Percentiles rank a stretch among this genome's conserved stretches.
These are phyloP conservation scores for Aegotheles bennettii DNA, from an alignment of 2,113 vertebrate species.

Conservation along the genomic window DNA sequence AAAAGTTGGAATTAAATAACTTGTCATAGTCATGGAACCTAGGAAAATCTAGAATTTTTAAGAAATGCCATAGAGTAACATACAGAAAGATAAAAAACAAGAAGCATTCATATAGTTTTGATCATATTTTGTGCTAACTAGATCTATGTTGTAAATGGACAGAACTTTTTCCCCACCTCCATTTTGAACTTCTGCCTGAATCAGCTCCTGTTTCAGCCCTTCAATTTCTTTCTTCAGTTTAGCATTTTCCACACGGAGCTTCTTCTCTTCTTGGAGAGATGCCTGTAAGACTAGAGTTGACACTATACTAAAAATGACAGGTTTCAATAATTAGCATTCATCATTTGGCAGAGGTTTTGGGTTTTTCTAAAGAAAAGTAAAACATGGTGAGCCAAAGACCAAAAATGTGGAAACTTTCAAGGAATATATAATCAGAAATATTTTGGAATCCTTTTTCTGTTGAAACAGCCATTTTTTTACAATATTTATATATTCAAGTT, in stretches of 20 bases:
- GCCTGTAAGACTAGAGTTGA: constrained; percentile 83
- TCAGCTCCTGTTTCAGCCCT: constrained; percentile 85
- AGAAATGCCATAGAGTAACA: not conserved
- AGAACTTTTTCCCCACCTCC: constrained; percentile 76
- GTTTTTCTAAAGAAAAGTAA: not conserved
- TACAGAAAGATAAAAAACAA: not conserved
- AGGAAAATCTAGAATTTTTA: not conserved
- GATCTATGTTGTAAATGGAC: not conserved
- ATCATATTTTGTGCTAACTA: not conserved
- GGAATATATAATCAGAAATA: not conserved
- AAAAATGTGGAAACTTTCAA: not conserved
- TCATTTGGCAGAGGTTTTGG: not conserved
- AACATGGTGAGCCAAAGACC: not conserved
- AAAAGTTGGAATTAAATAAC: not conserved
- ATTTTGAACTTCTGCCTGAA: constrained; percentile 88
- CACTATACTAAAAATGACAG: not conserved
- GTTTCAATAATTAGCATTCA: not conserved
- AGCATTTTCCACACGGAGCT: constrained; percentile 92
- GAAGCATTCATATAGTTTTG: not conserved
- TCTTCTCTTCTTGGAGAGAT: constrained; percentile 92
- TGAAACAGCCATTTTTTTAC: not conserved
- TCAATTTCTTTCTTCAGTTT: constrained; percentile 95
- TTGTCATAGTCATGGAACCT: not conserved
- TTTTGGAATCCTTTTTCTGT: not conserved
- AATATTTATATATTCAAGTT: not conserved